Base-by-base conservation (phyloP, 1,140 invertebrate genomes). In the Latrodectus geometricus region DNA sequence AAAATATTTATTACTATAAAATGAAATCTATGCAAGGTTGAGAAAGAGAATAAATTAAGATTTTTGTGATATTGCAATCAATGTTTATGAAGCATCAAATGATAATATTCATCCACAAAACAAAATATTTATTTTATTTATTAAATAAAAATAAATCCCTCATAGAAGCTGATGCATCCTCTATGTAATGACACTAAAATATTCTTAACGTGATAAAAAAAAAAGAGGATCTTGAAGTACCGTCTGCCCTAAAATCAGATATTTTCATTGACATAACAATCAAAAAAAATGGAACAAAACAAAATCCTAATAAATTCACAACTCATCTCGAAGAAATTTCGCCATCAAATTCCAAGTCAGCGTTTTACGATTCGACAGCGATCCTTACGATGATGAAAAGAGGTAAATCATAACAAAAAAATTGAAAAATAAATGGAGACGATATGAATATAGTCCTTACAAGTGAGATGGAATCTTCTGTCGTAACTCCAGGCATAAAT, bases 401-500 rank as follows among this genome's bases (percentile, higher is more conserved):
- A 56, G 12, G 54, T 7, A 76, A 5, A 56, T 23, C 20, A 56
- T 35, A 72, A 80, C 12, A 52, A 17, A 20, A 68, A 35, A 78
- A n/a, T 20, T 68, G 48, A 61, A 48, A 35, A 11, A 35, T 66
- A 68, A 78, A 35, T 49, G 75, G 14, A 35, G 17, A 54, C n/a
- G 54, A 52, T 66, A 81, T 81, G 79, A 81, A 81, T 81, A 72
- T 68, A 17, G 49, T 56, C 79, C 15, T 81, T 68, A 81, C 70
- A 70, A 68, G 70, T 35, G 79, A 54, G 79, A 81, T 81, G 66
- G 79, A 72, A 72, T 81, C 68, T 5, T 48, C 35, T 49, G 50
- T 81, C 79, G 79, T 81, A 81, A 81, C 52, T 72, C 17, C 54
- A 14, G 68, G 77, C 56, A 79, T 79, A 79, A 79, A 79, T 79